Evolutionary conservation across 2,113 vertebrate species (phyloP).

Genomic region (Spea multiplicata): DNA sequence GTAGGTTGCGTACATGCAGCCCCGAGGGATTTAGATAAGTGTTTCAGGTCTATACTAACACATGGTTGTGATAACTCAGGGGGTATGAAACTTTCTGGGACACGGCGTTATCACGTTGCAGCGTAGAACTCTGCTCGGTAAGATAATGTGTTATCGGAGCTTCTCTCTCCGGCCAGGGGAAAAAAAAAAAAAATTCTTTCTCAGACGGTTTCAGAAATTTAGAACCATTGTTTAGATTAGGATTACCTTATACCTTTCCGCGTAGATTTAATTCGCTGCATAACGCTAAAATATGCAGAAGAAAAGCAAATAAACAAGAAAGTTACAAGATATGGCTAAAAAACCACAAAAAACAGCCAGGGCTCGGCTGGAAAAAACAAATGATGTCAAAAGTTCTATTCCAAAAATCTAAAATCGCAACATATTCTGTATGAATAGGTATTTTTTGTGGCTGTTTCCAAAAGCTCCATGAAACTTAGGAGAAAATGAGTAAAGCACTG

Average conservation of each 20-base stretch:
- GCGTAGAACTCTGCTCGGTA: conserved; percentile 66
- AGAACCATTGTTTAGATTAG: too few species aligned
- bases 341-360: not conserved
- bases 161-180: conserved; percentile 59
- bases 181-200: conserved; percentile 55
- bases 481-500: too few species aligned
- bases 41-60: conserved; percentile 68
- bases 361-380: not conserved
- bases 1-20: conserved; percentile 74
- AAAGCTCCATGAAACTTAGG: too few species aligned
- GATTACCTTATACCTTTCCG: too few species aligned
- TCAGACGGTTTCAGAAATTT: conserved; percentile 26
- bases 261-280: too few species aligned
- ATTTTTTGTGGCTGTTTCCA: too few species aligned
- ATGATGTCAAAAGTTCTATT: too few species aligned
- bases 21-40: conserved; percentile 74
- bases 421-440: too few species aligned
- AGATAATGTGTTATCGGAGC: conserved; percentile 73
- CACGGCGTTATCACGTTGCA: conserved; percentile 67
- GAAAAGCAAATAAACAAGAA: too few species aligned
- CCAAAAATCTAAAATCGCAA: too few species aligned
- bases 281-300: too few species aligned
- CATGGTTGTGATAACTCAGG: conserved; percentile 71
- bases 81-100: conserved; percentile 62
- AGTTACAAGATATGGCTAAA: not conserved